Base-by-base conservation (phyloP, 2,113 vertebrate species). In the Castor canadensis region DNA sequence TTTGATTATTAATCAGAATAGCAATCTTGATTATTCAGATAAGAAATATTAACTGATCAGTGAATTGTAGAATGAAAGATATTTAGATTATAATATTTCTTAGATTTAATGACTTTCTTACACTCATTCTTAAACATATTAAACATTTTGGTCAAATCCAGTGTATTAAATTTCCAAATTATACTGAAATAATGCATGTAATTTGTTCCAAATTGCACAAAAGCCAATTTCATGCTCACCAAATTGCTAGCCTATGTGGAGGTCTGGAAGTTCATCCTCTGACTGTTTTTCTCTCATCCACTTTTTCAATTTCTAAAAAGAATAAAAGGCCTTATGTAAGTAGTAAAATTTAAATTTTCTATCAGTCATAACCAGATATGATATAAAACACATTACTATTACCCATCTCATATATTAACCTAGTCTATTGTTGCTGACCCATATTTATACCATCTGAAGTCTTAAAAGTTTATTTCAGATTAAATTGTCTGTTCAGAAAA, bases 1-100 rank as follows among this genome's bases (percentile, higher is more conserved):
- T 38, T 89, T 58, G 54, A 89, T 87, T 76, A 19, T 71, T 76
- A 93, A 64, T 58, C 45, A 75, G n/a, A 95, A 92, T 77, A 85
- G 7, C 9, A 89, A 80, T 62, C 24, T 91, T 85, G 30, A 77
- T 12, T 52, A 43, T 54, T 92, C 19, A 32, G 38, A 58, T 58
- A 83, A 82, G 58, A 87, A 58, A 64, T 86, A 19, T 62, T 85
- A 82, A 88, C 86, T 71, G 30, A 93, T 28, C 20, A 54, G n/a
- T 58, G 85, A 40, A 19, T 45, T 67, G 0, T 72, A 11, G 12
- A 82, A 58, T 72, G 13, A 89, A 45, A 40, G 16, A 16, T 64
- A 38, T 47, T 52, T 72, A 52, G 15, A 52, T 15, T 62, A 28
- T 26, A 24, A 19, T 58, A 58, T 58, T 62, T 3, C 67, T 95